Conservation (phyloP, 2,113 vertebrate genomes). For the Cyprinus carpio region DNA sequence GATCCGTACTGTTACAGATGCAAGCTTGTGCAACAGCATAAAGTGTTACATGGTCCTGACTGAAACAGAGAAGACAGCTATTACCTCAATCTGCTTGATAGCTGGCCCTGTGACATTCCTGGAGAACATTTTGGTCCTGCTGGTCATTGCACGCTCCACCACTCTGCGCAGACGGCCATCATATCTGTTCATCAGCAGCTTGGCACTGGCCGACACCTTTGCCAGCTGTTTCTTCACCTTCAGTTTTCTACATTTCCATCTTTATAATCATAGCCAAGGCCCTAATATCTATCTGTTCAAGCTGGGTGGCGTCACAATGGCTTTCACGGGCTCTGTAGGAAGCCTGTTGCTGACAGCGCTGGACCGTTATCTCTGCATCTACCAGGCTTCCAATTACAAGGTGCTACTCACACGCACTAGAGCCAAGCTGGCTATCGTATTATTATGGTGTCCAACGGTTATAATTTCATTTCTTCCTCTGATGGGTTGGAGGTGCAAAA, state of each 20-base stretch:
- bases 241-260: constrained; percentile 88
- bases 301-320: constrained; percentile 85
- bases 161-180: constrained; percentile 81
- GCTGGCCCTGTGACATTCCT: constrained; percentile 83
- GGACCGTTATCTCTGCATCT: constrained; percentile 90
- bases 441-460: constrained; percentile 77
- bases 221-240: constrained; percentile 86
- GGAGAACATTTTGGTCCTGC: constrained; percentile 83
- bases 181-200: constrained; percentile 87
- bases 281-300: constrained; percentile 82
- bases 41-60: constrained; percentile 83
- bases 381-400: constrained; percentile 80
- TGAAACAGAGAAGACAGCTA: constrained; percentile 67
- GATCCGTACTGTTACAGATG: constrained; percentile 23
- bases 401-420: constrained; percentile 79
- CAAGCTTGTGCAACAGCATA: constrained; percentile 63
- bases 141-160: constrained; percentile 76
- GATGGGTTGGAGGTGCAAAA: constrained; percentile 88
- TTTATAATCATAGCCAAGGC: constrained; percentile 67
- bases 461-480: constrained; percentile 83
- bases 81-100: constrained; percentile 79
- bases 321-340: constrained; percentile 87
- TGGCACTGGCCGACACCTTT: constrained; percentile 86
- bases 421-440: constrained; percentile 74
- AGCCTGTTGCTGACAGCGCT: constrained; percentile 89